Base-by-base conservation (phyloP, 2,888 invertebrate genomes). In the Sinotaia quadrata region DNA sequence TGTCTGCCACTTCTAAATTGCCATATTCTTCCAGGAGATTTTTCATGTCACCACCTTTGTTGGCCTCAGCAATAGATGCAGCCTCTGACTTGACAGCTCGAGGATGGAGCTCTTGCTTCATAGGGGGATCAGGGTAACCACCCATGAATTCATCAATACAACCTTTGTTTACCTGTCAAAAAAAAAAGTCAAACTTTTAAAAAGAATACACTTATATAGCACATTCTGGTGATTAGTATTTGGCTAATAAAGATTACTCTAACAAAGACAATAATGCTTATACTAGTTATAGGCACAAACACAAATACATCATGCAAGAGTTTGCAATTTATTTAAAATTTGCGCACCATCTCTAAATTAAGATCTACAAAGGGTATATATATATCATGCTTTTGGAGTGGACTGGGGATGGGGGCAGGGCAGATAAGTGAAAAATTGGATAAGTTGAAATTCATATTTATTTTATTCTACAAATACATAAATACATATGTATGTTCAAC, bases 1-100 rank as follows among this genome's bases (percentile, higher is more conserved):
- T 37, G 18, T 77, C 77, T 29, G 44, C 18, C 0, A 81, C 31
- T 24, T 58, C 67, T 33, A 83, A 59, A 54, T 80, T 79, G 15
- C 83, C 84, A 65, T 84, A 84, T 70, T 81, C 80, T 56, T 79
- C 84, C 54, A 84, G 78, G 21, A 84, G 73, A 47, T 78, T 76
- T 54, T 70, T 82, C 81, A 84, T 81, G 18, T 75, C 80, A 31
- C 71, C 80, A n/a, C 84, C 84, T 69, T 81, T 79, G 62, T 78
- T 81, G 27, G 75, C 75, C 31, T 77, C 73, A 1, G 82, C 83
- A 21, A 74, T 82, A 34, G 77, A 79, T 10, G 72, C 60, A 18
- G 80, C 82, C 12, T 83, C 82, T 1, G 73, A 70, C 54, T 72
- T 79, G 4, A 84, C 81, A 1, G 74, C 80, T 5, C 84, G 73